phyloP scores from a whole-genome alignment of 2,888 invertebrate genomes.

The Andrena bucephala region DNA sequence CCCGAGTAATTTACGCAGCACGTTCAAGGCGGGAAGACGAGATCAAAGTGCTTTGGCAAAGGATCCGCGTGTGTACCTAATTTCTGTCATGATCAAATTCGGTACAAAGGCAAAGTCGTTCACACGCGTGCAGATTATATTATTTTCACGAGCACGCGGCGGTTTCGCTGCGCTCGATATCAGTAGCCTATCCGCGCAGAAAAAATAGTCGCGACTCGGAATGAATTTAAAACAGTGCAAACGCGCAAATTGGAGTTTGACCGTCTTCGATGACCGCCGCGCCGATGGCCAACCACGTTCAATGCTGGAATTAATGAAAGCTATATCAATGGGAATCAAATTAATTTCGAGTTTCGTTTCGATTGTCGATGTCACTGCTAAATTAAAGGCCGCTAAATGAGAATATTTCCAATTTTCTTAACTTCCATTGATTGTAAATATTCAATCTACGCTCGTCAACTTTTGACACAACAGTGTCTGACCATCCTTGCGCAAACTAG shows the following conservation, averaged over 20 bases:
- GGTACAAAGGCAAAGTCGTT: not conserved
- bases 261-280: not conserved
- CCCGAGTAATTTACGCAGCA: not conserved
- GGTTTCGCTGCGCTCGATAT: not conserved
- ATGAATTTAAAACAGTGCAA: constrained; percentile 2
- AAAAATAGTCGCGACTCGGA: not conserved
- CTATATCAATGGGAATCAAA: not conserved
- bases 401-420: no score
- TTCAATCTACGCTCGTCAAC: no score
- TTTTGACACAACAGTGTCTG: no score
- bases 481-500: no score
- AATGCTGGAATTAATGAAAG: not conserved
- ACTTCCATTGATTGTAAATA: no score
- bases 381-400: no score
- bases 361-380: not conserved
- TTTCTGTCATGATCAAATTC: constrained; percentile 6
- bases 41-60: constrained; percentile 10
- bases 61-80: constrained; percentile 1
- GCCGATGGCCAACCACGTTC: not conserved
- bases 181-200: not conserved
- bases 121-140: not conserved
- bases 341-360: constrained; percentile 8
- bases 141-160: not conserved
- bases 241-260: not conserved
- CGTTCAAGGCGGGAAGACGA: constrained; percentile 1